Conservation (phyloP, 2,797 vertebrate genomes). For the Rhinichthys osculus region DNA sequence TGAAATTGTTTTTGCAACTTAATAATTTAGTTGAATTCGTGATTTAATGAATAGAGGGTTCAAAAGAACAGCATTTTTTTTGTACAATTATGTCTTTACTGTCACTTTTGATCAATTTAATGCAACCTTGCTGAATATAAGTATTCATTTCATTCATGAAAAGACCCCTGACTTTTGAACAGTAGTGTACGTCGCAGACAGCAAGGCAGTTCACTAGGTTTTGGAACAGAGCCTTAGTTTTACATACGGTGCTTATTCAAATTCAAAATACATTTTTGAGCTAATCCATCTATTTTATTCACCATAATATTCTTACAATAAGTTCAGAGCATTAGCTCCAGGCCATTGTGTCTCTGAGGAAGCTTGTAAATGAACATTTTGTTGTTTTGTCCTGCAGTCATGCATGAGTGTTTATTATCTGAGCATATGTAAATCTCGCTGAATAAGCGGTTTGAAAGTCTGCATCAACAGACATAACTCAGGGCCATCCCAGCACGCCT, state of each 20-base stretch:
- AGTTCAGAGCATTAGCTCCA: neutral
- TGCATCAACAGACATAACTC: neutral
- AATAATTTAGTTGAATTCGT: no score
- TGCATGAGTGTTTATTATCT: neutral
- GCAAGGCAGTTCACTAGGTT: neutral
- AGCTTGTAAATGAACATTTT: neutral
- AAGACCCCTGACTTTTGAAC: neutral
- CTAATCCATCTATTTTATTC: conserved; percentile 13
- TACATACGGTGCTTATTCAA: conserved; percentile 6
- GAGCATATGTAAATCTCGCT: neutral
- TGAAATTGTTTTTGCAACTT: no score
- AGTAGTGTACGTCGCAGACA: neutral
- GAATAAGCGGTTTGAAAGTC: neutral
- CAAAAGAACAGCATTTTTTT: no score
- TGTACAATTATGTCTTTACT: no score
- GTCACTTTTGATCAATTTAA: no score
- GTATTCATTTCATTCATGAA: neutral
- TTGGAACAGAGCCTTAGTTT: neutral
- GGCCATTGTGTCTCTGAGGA: neutral
- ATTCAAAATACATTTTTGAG: neutral
- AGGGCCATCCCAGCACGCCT: neutral
- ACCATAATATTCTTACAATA: neutral
- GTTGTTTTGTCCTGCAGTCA: conserved; percentile 15
- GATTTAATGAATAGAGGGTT: no score
- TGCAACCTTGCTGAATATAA: neutral